Percentiles rank a stretch among this genome's conserved stretches.
These are phyloP conservation scores for Eupelmus urozonus DNA, from an alignment of 2,888 invertebrate species.

Conservation along the genomic window DNA sequence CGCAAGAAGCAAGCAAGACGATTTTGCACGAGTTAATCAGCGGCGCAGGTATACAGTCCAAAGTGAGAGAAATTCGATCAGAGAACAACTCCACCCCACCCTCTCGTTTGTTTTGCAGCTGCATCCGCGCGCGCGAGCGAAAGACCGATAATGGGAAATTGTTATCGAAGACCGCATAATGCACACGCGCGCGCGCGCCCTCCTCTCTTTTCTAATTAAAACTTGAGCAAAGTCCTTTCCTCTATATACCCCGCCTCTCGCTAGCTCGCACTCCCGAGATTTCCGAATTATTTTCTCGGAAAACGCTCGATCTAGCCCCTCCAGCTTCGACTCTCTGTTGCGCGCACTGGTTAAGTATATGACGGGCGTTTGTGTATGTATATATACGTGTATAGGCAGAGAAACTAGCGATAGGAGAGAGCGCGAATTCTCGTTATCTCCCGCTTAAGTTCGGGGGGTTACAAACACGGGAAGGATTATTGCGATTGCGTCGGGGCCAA, in stretches of 20 bases:
- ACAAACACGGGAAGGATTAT: slow-evolving; percentile 12
- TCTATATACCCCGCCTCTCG: too few species aligned
- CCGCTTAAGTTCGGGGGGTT: slow-evolving; percentile 7
- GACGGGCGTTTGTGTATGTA: too few species aligned
- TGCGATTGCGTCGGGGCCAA: background rate
- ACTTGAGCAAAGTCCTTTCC: slow-evolving; percentile 25
- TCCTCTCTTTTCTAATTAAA: slow-evolving; percentile 46
- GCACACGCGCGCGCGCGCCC: background rate
- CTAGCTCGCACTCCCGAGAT: background rate
- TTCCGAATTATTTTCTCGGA: slow-evolving; percentile 29
- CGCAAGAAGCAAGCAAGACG: too few species aligned
- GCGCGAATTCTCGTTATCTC: slow-evolving; percentile 15
- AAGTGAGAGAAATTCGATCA: slow-evolving; percentile 8
- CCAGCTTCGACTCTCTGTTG: background rate
- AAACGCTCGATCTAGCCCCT: background rate
- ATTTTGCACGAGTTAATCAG: too few species aligned
- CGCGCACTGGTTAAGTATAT: too few species aligned
- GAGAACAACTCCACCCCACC: background rate
- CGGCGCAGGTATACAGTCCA: too few species aligned
- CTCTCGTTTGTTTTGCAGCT: slow-evolving; percentile 26
- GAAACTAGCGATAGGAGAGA: background rate
- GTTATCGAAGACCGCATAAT: slow-evolving; percentile 39
- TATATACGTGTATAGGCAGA: background rate
- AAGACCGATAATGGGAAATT: slow-evolving; percentile 41
- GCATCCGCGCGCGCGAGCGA: background rate